phyloP scores from a whole-genome alignment of 2,113 vertebrate genomes.

The Antechinus flavipes region DNA sequence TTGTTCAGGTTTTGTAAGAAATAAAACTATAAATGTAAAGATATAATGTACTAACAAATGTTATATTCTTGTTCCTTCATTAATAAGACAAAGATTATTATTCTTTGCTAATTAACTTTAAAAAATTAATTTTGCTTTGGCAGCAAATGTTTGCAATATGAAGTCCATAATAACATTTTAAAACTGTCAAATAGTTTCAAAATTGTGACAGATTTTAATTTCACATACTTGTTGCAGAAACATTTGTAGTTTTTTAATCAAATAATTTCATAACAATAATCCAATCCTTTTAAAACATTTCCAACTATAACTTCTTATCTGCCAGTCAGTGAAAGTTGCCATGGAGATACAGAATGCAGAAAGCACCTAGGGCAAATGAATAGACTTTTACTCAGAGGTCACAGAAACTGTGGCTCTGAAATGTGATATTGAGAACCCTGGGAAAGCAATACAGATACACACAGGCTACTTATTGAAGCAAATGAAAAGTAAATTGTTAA shows the following conservation, averaged over 20 bases:
- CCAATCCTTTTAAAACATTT: background rate
- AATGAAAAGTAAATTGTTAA: background rate
- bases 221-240: background rate
- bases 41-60: background rate
- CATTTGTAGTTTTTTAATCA: background rate
- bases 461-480: background rate
- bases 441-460: background rate
- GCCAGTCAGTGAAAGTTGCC: background rate
- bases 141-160: background rate
- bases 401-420: background rate
- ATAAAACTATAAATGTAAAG: background rate
- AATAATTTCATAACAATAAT: background rate
- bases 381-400: background rate
- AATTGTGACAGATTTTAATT: background rate
- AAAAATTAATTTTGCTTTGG: background rate
- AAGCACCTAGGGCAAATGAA: background rate
- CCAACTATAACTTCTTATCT: background rate
- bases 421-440: background rate
- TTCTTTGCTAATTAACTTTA: background rate
- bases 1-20: background rate
- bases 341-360: background rate
- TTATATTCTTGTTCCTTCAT: background rate
- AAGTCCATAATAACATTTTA: background rate
- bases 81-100: background rate
- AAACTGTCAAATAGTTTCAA: background rate